Evolutionary conservation across 1,140 invertebrate species (phyloP).

Genomic region (Cherax quadricarinatus): DNA sequence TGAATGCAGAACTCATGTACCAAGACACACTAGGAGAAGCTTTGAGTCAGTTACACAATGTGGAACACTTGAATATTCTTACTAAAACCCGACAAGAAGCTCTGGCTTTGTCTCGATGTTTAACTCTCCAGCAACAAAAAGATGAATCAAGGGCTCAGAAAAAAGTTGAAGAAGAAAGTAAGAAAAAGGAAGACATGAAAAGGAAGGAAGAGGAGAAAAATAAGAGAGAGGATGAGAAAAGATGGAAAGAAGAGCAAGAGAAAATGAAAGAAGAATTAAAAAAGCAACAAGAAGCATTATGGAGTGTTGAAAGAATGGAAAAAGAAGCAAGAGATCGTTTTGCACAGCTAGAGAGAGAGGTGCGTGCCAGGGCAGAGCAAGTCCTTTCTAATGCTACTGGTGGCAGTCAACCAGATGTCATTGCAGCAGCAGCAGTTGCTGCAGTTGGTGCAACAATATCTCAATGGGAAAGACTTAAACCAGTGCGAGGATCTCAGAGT

Average conservation of each 20-base stretch:
- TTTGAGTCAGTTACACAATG: conserved; percentile 41
- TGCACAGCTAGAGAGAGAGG: conserved; percentile 44
- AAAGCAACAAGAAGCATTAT: conserved; percentile 45
- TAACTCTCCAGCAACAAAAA: conserved; percentile 40
- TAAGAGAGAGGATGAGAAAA: conserved; percentile 22
- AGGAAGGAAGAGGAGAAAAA: conserved; percentile 3
- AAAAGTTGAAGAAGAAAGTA: conserved; percentile 21
- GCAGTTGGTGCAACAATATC: conserved; percentile 65
- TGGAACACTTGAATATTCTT: conserved; percentile 35
- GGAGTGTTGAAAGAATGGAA: conserved; percentile 54
- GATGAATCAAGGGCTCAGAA: neutral
- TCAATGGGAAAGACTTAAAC: conserved; percentile 52
- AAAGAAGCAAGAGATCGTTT: conserved; percentile 54
- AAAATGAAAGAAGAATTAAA: conserved; percentile 41
- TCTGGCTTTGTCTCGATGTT: conserved; percentile 38
- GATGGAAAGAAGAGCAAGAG: conserved; percentile 23
- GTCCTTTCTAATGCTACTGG: conserved; percentile 22
- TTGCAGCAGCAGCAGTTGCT: conserved; percentile 62
- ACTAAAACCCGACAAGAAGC: conserved; percentile 39
- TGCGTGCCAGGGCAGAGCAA: conserved; percentile 52
- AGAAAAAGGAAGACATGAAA: neutral
- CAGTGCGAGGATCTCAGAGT: conserved; percentile 4
- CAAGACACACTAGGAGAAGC: conserved; percentile 60
- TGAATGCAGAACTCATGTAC: conserved; percentile 66
- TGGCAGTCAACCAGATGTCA: conserved; percentile 42